These are phyloP conservation scores for Pteromalus puparum DNA, from an alignment of 1,140 invertebrate genomes.

Conservation along the genomic window DNA sequence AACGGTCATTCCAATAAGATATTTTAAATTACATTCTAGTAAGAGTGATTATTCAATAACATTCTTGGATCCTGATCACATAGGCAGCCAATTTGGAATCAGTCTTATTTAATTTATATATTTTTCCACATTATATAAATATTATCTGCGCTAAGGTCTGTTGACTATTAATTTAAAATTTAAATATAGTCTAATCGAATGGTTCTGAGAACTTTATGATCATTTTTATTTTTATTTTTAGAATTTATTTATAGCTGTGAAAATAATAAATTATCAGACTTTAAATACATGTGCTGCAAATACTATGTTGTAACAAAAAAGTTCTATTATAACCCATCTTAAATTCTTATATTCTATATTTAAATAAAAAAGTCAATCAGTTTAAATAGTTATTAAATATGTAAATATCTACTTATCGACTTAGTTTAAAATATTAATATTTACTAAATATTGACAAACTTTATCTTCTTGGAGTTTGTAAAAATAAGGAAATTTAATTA, in stretches of 20 bases:
- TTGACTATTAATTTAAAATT: neutral
- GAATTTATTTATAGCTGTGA: neutral
- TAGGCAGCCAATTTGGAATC: conserved; percentile 23
- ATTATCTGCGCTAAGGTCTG: conserved; percentile 12
- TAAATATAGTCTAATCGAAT: neutral
- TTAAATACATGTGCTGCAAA: neutral
- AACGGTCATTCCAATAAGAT: neutral
- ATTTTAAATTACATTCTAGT: neutral
- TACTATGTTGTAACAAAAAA: neutral
- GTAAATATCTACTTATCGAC: neutral
- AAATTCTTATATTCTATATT: conserved; percentile 1
- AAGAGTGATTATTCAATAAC: neutral
- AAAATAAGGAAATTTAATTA: neutral
- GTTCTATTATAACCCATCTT: conserved; percentile 6
- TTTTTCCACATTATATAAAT: conserved; percentile 15
- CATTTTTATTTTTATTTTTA: neutral
- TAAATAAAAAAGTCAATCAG: neutral
- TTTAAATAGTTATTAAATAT: neutral
- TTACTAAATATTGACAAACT: neutral
- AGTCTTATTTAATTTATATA: conserved; percentile 32
- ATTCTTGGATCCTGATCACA: neutral
- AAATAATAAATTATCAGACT: conserved; percentile 32
- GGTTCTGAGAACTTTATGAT: neutral
- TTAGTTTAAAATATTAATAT: neutral
- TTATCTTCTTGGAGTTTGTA: neutral